Base-by-base conservation (phyloP, 2,113 vertebrate species). In the Xiphorhynchus elegans region DNA sequence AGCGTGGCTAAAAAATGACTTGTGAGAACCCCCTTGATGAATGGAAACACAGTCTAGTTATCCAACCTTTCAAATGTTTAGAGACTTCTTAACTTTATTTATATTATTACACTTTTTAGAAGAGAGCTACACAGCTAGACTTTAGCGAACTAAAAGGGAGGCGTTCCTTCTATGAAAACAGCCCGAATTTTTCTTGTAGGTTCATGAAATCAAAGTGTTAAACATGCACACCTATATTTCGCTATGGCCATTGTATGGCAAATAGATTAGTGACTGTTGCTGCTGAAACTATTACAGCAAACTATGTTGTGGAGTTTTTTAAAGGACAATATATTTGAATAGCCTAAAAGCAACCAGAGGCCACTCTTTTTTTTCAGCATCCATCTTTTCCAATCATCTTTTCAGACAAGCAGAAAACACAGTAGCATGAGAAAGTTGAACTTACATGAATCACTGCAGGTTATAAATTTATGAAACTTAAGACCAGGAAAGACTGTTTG, bases 221-320 rank as follows among this genome's bases (percentile, higher is more conserved):
- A 75, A 67, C 9, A 33, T 29, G 69, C 11, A 63, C 1, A 75
- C 3, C 11, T 62, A 4, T 42, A 67, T 80, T 90, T 84, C 53
- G 62, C 8, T 69, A 23, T 47, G 26, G 16, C 6, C 29, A 74
- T 39, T 69, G 19, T 28, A 64, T 10, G 19, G 24, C 13, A 76
- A 58, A 76, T 14, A 73, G 50, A 62, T 67, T 74, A 74, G 15
- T 46, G 56, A 58, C 19, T 69, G 14, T n/a, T 68, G 28, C 60
- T 84, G 56, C 15, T 88, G 67, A 62, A 87, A 68, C 7, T 39
- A 26, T 40, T 73, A 40, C 1, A 15, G 44, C 40, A 90, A 49
- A 60, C 7, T 33, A 16, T n/a, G 9, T 33, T n/a, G 5, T 13
- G 39, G 10, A 0, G 0, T 29, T 85, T 58, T 67, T 53, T 21